Conservation (phyloP, 2,797 vertebrate genomes). For the Rhadinocentrus ornatus region DNA sequence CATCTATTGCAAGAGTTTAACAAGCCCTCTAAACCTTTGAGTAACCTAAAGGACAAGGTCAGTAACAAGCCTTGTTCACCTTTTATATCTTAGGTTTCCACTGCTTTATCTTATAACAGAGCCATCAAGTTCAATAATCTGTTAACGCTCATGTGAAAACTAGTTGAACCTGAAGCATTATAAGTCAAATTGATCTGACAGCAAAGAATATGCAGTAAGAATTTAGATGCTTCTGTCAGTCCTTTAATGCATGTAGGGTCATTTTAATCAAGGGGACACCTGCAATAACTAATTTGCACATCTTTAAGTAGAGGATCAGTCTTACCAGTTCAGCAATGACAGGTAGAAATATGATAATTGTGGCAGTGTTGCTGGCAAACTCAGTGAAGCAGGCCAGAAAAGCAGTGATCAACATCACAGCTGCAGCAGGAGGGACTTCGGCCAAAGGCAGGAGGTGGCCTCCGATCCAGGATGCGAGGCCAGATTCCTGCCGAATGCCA, state of each 20-base stretch:
- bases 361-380: slow-evolving; percentile 97
- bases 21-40: slow-evolving; percentile 21
- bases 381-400: slow-evolving; percentile 95
- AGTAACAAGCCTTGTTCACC: not conserved
- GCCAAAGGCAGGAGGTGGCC: slow-evolving; percentile 90
- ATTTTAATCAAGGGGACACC: not conserved
- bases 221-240: not conserved
- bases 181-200: too few species aligned
- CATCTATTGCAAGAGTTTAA: slow-evolving; percentile 51
- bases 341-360: slow-evolving; percentile 95
- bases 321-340: slow-evolving; percentile 94
- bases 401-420: slow-evolving; percentile 89
- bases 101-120: not conserved
- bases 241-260: not conserved
- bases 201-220: too few species aligned
- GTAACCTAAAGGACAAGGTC: slow-evolving; percentile 15
- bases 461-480: slow-evolving; percentile 93
- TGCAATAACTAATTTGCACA: not conserved
- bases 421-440: slow-evolving; percentile 85
- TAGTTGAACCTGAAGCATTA: not conserved
- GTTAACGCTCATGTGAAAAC: not conserved
- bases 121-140: not conserved
- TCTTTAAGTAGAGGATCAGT: not conserved
- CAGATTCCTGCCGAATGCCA: slow-evolving; percentile 87
- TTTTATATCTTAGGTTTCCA: slow-evolving; percentile 1